Base-by-base conservation (phyloP, 2,113 vertebrate species). In the Pseudorasbora parva region DNA sequence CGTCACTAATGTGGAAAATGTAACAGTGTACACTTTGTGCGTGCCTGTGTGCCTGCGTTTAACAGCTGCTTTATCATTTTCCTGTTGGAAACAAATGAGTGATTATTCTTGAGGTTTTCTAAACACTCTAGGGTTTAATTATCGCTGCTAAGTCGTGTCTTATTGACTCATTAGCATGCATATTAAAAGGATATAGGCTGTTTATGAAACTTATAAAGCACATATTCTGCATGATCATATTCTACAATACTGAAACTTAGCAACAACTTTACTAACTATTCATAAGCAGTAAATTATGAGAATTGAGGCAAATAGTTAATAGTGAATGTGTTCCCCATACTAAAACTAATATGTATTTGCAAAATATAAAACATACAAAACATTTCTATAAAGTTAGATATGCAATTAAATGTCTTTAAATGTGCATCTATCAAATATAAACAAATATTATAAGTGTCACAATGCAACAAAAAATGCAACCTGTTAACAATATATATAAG, bases 1-100 rank as follows among this genome's bases (percentile, higher is more conserved):
- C 59, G 7, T 8, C n/a, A 47, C 37, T 66, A 79, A 79, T 49
- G 59, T 49, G 60, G 15, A 79, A 62, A 66, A 21, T 45, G 19
- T 15, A 25, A 56, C 27, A 14, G 6, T 6, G 10, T 45, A n/a
- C 21, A 30, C 10, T 23, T 8, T 15, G 8, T 23, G 51, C 54
- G 27, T 43, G 45, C 19, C n/a, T 78, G 54, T 2, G 12, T n/a
- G 9, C 27, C 2, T 12, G 10, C 21, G 11, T 47, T 69, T 43
- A 23, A n/a, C 66, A 71, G 19, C 12, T 6, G 21, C 19, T 69
- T n/a, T 43, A 21, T 69, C n/a, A 69, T 2, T 11, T 69, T n/a
- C 19, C 21, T 10, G n/a, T 41, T 11, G 10, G n/a, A 43, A 21
- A 69, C 10, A 19, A 33, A 33, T 33, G 0, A 66, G 33, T 19